Evolutionary conservation across 2,113 vertebrate genomes (phyloP), one percentile per base, ranked within the genome.

Genomic region (Lates calcarifer): DNA sequence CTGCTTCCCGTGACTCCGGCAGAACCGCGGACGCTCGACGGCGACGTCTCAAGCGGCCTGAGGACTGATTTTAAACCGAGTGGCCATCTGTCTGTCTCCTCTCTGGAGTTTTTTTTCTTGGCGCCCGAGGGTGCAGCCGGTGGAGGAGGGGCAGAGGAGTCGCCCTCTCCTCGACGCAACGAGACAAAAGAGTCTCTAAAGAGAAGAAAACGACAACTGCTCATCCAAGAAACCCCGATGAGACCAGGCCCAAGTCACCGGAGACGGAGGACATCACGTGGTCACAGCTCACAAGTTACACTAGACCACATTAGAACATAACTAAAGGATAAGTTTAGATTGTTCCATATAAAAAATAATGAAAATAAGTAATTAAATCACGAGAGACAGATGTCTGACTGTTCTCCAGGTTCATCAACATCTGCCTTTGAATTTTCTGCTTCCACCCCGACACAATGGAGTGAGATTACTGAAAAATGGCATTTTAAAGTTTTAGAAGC

Each of bases 21-120:
- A 81, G 84, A 83, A 86, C 87, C 49, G 71, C 14, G 71, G 77
- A 84, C 75, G 74, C 82, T 87, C 82, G 17, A 56, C 82, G 78
- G 20, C 17, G 72, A 86, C 73, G 78, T 86, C 84, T 84, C 70
- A 56, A 79, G 73, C 75, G 65, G 61, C 82, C 13, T n/a, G 89
- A 91, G 83, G 87, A 90, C 77, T 71, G 84, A 71, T 89, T 94
- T 94, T 92, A 93, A 92, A 92, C 70, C 37, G 56, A 91, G 83
- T 58, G 45, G 87, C 94, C 95, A 95, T 95, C 95, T 95, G 95
- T 94, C 91, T 76, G 82, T 22, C 82, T 82, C 81, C 71, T 89
- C 90, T 93, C 88, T 49, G 85, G 85, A 86, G 90, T 26, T 55
- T 9, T 68, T 86, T 83, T 80, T 91, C 86, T 92, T 94, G 93